phyloP scores from a whole-genome alignment of 2,113 vertebrate genomes.

The Ceyx margarethae region DNA sequence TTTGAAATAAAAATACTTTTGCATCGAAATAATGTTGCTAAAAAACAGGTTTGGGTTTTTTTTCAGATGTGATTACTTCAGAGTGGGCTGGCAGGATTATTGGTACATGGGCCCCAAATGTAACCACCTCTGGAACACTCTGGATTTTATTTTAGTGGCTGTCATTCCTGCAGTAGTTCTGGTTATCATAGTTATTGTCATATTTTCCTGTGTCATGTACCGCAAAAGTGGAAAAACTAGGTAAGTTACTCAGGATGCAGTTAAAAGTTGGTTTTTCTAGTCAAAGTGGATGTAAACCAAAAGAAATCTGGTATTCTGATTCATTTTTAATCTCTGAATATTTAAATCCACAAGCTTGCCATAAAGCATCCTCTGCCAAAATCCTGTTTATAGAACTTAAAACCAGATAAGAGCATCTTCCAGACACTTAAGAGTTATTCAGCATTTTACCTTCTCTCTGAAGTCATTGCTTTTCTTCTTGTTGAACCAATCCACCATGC shows the following conservation, averaged over 20 bases:
- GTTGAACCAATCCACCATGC: background rate
- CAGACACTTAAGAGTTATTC: background rate
- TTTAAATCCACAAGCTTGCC: background rate
- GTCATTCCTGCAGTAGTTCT: conserved; percentile 52
- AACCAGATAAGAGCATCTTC: background rate
- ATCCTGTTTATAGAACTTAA: background rate
- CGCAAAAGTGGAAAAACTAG: background rate
- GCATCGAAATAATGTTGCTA: background rate
- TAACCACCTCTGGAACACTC: conserved; percentile 67
- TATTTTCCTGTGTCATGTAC: background rate
- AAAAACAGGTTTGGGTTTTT: background rate
- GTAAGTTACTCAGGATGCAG: conserved; percentile 41
- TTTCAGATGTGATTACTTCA: conserved; percentile 65
- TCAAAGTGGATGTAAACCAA: background rate
- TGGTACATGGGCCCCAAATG: conserved; percentile 72
- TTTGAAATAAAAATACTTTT: background rate
- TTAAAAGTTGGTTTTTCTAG: background rate
- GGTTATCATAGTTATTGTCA: background rate
- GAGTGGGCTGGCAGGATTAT: conserved; percentile 53
- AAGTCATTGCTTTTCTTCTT: background rate
- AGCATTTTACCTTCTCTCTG: background rate
- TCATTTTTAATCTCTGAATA: background rate
- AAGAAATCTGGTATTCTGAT: background rate
- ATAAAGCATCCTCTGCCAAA: background rate
- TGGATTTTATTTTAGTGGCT: conserved; percentile 62